A percentile compares a stretch with the other conserved stretches of the same genome.
Evolutionary conservation across 2,113 vertebrate genomes (phyloP).

Genomic region (Nannospalax galili): DNA sequence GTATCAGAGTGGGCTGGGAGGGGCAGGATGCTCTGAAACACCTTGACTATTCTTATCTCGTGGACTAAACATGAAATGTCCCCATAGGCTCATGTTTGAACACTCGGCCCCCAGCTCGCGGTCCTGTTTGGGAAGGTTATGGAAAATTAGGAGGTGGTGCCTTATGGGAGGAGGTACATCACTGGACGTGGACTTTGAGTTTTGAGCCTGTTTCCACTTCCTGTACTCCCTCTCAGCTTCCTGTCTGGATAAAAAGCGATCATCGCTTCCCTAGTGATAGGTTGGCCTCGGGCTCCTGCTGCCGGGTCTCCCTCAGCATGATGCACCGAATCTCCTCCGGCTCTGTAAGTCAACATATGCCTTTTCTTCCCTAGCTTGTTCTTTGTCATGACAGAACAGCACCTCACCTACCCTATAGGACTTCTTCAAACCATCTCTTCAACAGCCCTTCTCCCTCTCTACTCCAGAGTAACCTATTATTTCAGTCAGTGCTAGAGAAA

Average conservation of each 20-base stretch:
- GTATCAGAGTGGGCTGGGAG: not conserved
- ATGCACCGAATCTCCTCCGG: no score
- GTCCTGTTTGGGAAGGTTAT: not conserved
- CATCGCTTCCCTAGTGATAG: not conserved
- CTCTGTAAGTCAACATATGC: no score
- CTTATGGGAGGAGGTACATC: not conserved
- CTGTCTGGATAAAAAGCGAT: no score
- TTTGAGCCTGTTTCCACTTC: no score
- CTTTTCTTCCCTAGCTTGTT: not conserved
- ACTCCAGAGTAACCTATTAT: not conserved
- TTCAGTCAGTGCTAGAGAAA: not conserved
- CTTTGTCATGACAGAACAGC: not conserved
- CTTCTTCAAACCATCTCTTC: not conserved
- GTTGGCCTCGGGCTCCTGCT: no score
- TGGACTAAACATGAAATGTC: not conserved
- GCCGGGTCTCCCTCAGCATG: no score
- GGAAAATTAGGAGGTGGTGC: not conserved
- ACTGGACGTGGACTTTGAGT: no score
- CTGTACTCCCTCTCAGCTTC: not conserved
- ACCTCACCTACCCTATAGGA: not conserved
- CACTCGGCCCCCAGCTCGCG: no score
- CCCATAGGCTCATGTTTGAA: not conserved
- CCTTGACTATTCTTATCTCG: not conserved
- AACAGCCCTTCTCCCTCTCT: not conserved
- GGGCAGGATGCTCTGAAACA: rapidly evolving